Evolutionary conservation across 2,113 vertebrate species (phyloP).

Genomic region (Xiphophorus couchianus): DNA sequence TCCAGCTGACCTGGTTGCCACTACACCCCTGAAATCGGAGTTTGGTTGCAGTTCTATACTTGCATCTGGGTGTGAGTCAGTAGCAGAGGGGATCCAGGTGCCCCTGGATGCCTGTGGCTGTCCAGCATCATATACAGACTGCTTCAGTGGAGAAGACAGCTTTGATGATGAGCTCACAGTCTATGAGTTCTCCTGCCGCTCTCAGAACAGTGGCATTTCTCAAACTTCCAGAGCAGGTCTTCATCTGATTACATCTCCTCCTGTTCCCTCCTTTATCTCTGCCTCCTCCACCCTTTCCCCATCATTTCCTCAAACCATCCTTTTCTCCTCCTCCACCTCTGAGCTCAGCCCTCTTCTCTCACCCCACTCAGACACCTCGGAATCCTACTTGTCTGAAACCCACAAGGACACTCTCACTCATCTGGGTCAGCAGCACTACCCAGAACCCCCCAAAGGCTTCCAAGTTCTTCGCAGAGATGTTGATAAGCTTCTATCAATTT

Average conservation of each 20-base stretch:
- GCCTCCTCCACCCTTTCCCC: constrained; percentile 78
- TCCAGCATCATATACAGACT: constrained; percentile 85
- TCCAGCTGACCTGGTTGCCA: constrained; percentile 11
- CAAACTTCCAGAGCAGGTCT: constrained; percentile 46
- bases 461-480: constrained; percentile 82
- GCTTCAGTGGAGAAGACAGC: constrained; percentile 82
- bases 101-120: constrained; percentile 86
- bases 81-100: constrained; percentile 67
- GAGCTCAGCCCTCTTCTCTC: constrained; percentile 81
- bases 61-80: constrained; percentile 68
- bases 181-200: constrained; percentile 71
- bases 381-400: constrained; percentile 58
- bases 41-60: constrained; percentile 66
- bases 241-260: constrained; percentile 61
- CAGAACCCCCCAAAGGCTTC: constrained; percentile 82
- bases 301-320: constrained; percentile 63
- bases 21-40: constrained; percentile 58
- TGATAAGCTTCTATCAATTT: constrained; percentile 69
- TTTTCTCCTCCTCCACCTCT: constrained; percentile 68
- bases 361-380: constrained; percentile 55
- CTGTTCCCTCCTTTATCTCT: constrained; percentile 67
- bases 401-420: constrained; percentile 77
- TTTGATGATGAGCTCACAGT: constrained; percentile 79
- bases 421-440: constrained; percentile 76
- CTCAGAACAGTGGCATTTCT: constrained; percentile 45